Base-by-base conservation (phyloP, 1,140 invertebrate genomes). In the Ips typographus region DNA sequence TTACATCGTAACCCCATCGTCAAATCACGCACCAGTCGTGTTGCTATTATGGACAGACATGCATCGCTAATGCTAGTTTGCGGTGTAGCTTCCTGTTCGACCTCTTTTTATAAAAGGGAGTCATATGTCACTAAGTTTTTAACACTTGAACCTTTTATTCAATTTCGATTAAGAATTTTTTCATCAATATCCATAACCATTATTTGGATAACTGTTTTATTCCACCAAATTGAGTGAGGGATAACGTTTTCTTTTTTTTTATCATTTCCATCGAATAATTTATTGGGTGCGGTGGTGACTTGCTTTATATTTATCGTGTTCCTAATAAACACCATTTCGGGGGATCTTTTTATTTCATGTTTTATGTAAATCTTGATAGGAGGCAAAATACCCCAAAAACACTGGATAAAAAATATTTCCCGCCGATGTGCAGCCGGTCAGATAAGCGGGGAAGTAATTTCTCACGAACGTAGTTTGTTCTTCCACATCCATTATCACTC, bases 1-100 rank as follows among this genome's bases (percentile, higher is more conserved):
- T 70, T 72, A 74, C 71, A 73, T 71, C 72, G 70, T 72, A 75
- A 77, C 75, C 75, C 74, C 72, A 75, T 76, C 72, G 72, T 74
- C 43, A 60, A 64, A 56, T 65, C 68, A 68, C 63, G 64, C 57
- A 71, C 69, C 69, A 65, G 64, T 57, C 63, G 63, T 39, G 37
- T 49, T 36, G 44, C 69, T 71, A 71, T 71, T 71, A 71, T 69
- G 68, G 69, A 70, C 69, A 61, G 72, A 76, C 72, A 76, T 73
- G 70, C 75, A 73, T 76, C 71, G 68, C 75, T 76, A 76, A 76
- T 76, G 72, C 67, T 61, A 68, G 65, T 71, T 70, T 71, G 74
- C 62, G 73, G 73, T 72, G 52, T 40, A 58, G 49, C 70, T 73
- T 71, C 63, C 69, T 71, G 69, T 62, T 63, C 41, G 53, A 53